phyloP scores from a whole-genome alignment of 2,113 vertebrate genomes.

The Corydoras maculifer region DNA sequence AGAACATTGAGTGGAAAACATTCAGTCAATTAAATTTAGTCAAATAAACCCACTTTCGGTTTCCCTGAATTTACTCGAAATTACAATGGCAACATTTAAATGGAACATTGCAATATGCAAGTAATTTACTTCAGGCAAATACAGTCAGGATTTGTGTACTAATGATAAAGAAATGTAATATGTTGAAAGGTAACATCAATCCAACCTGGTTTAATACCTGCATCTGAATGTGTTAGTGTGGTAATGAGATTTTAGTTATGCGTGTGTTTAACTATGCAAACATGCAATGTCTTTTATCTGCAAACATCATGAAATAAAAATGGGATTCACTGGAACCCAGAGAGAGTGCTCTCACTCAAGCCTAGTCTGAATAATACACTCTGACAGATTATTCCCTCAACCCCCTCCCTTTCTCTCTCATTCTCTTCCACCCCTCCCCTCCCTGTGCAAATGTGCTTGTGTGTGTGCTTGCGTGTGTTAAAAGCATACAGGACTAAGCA shows the following conservation, averaged over 20 bases:
- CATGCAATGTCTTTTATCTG: slow-evolving; percentile 39
- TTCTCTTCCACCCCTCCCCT: background rate
- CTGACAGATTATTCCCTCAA: slow-evolving; percentile 42
- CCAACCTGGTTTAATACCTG: slow-evolving; percentile 17
- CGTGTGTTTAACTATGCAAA: slow-evolving; percentile 42
- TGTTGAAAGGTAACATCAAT: slow-evolving; percentile 7
- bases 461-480: background rate
- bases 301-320: slow-evolving; percentile 46
- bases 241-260: slow-evolving; percentile 30
- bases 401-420: slow-evolving; percentile 21
- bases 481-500: slow-evolving; percentile 29
- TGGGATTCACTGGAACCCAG: slow-evolving; percentile 19
- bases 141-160: background rate
- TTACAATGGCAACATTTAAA: background rate
- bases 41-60: slow-evolving; percentile 13
- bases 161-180: background rate
- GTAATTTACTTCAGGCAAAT: slow-evolving; percentile 1
- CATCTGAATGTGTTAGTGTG: background rate
- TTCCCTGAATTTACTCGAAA: background rate
- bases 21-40: slow-evolving; percentile 2
- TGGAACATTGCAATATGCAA: background rate
- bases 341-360: slow-evolving; percentile 40
- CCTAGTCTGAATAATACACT: slow-evolving; percentile 32
- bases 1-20: background rate
- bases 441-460: background rate